Evolutionary conservation across 2,113 vertebrate genomes (phyloP).

Genomic region (Panthera uncia): DNA sequence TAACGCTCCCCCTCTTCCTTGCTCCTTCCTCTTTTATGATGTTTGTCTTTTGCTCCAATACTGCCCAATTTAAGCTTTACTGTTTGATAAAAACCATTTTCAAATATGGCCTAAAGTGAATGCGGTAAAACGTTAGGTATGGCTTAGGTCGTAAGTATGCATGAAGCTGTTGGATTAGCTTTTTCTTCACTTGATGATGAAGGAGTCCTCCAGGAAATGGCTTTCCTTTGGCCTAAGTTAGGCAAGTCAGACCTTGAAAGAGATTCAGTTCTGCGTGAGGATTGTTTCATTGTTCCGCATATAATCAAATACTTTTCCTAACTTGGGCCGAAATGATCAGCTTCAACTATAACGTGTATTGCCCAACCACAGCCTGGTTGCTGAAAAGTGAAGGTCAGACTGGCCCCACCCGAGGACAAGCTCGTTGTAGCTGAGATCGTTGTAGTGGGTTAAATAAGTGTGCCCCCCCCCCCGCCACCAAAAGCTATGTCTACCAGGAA

Average conservation of each 20-base stretch:
- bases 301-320: neutral
- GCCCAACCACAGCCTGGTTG: rapidly evolving
- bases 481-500: neutral
- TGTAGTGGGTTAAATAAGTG: neutral
- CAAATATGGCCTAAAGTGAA: neutral
- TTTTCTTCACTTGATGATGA: neutral
- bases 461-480: too few species aligned
- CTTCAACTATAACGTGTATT: neutral
- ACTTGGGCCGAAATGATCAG: neutral
- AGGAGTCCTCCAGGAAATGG: neutral
- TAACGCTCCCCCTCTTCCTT: neutral
- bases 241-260: neutral
- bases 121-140: neutral
- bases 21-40: neutral
- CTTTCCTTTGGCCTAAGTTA: neutral
- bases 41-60: neutral
- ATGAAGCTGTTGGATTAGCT: neutral
- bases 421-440: neutral
- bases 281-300: neutral
- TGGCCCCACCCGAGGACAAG: neutral
- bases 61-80: neutral
- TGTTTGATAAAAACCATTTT: neutral
- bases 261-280: neutral
- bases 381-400: neutral
- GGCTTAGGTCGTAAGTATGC: neutral